phyloP scores from a whole-genome alignment of 2,888 invertebrate species.

The Arge pagana region DNA sequence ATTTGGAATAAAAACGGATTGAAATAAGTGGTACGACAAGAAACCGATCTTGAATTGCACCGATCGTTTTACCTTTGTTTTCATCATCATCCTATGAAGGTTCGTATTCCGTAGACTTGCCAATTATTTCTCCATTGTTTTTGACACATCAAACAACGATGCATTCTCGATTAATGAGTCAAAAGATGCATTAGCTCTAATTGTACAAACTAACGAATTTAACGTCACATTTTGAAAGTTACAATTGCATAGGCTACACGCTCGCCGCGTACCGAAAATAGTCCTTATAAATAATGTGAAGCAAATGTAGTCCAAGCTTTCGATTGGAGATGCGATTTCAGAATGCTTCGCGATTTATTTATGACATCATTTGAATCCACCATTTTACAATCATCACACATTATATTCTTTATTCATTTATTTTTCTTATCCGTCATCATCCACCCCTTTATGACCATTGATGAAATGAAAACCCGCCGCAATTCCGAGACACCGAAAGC shows the following conservation, averaged over 20 bases:
- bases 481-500: too few relatives aligned
- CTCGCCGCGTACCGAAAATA: too few relatives aligned
- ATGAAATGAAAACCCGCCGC: too few relatives aligned
- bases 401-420: too few relatives aligned
- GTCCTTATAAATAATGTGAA: too few relatives aligned
- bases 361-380: too few relatives aligned
- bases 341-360: constrained; percentile 7
- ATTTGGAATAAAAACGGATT: not conserved
- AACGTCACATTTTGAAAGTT: too few relatives aligned
- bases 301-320: too few relatives aligned
- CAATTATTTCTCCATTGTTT: constrained; percentile 8
- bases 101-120: not conserved
- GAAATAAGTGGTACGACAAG: not conserved
- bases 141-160: constrained; percentile 1
- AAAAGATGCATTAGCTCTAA: constrained; percentile 13
- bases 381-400: too few relatives aligned
- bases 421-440: too few relatives aligned
- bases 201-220: not conserved
- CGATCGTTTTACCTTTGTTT: not conserved
- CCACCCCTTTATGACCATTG: not conserved
- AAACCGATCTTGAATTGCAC: not conserved
- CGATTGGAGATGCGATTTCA: constrained; percentile 28
- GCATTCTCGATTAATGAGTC: constrained; percentile 15
- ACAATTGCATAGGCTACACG: too few relatives aligned
- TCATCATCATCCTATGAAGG: constrained; percentile 15